These are phyloP conservation scores for Tyrannus savana DNA, from an alignment of 2,113 vertebrate genomes.

Conservation along the genomic window DNA sequence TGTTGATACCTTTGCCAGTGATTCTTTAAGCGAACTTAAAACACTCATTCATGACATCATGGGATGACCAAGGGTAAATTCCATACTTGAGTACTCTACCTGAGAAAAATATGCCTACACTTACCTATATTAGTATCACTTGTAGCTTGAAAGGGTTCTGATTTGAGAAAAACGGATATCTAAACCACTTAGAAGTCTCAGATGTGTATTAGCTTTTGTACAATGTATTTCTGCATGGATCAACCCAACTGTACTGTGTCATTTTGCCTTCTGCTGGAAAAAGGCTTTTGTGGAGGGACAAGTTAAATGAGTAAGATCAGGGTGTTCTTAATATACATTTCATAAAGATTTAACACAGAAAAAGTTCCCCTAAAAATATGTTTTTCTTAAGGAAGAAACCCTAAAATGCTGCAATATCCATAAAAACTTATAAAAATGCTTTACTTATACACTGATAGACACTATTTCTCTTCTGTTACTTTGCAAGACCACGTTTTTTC, in stretches of 20 bases:
- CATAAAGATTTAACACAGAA: not conserved
- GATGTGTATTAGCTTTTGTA: not conserved
- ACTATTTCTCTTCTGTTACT: not conserved
- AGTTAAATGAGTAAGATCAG: not conserved
- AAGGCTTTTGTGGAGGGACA: not conserved
- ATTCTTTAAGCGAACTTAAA: not conserved
- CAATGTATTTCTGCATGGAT: not conserved
- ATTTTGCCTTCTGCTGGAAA: not conserved
- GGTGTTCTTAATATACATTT: not conserved
- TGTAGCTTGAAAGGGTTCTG: not conserved
- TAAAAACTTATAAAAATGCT: not conserved
- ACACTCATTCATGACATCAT: not conserved
- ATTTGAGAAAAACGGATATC: not conserved
- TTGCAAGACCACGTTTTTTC: not conserved
- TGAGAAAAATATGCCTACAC: not conserved
- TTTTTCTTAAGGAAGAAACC: not conserved
- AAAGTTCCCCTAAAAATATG: rapidly evolving
- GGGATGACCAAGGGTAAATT: not conserved
- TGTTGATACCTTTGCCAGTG: not conserved
- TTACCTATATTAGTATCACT: not conserved
- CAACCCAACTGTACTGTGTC: not conserved
- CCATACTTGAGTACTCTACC: not conserved
- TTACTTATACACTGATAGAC: not conserved
- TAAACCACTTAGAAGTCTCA: not conserved
- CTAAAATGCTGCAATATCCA: not conserved